Conservation (phyloP, 2,797 vertebrate species). For the Mionectes olivaceus region DNA sequence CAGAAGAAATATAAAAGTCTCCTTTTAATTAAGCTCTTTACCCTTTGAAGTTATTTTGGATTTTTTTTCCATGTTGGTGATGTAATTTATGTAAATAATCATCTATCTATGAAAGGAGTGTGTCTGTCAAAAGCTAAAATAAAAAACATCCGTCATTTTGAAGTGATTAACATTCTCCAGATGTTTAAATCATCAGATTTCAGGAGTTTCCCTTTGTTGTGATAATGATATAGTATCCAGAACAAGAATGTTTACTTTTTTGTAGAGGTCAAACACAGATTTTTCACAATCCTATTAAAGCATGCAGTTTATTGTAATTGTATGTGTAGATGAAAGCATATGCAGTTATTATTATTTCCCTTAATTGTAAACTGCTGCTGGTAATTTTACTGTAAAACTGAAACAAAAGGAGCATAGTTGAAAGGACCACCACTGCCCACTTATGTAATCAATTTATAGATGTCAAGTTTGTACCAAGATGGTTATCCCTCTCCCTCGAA, state of each 20-base stretch:
- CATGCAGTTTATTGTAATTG: slow-evolving; percentile 83
- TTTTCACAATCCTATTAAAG: slow-evolving; percentile 86
- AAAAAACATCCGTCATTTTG: slow-evolving; percentile 91
- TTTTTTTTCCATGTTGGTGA: slow-evolving; percentile 81
- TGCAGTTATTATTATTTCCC: slow-evolving; percentile 84
- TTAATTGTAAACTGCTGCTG: slow-evolving; percentile 89
- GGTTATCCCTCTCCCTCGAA: slow-evolving; percentile 73
- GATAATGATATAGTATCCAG: slow-evolving; percentile 91
- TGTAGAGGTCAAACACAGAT: slow-evolving; percentile 84
- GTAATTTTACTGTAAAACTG: slow-evolving; percentile 83
- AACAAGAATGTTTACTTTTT: slow-evolving; percentile 90
- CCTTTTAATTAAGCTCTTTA: slow-evolving; percentile 81
- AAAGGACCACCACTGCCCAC: slow-evolving; percentile 85
- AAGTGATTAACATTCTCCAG: slow-evolving; percentile 90
- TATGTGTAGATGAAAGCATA: slow-evolving; percentile 87
- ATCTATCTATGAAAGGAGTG: slow-evolving; percentile 83
- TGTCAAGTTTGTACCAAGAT: slow-evolving; percentile 78
- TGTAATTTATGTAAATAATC: slow-evolving; percentile 89
- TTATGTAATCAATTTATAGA: slow-evolving; percentile 84
- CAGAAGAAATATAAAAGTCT: slow-evolving; percentile 69
- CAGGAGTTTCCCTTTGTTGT: slow-evolving; percentile 90
- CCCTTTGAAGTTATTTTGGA: slow-evolving; percentile 80
- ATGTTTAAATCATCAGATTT: slow-evolving; percentile 90
- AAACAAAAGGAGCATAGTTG: slow-evolving; percentile 80
- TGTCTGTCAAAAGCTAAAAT: slow-evolving; percentile 87